Conservation (phyloP, 1,140 invertebrate species). For the Apis laboriosa region DNA sequence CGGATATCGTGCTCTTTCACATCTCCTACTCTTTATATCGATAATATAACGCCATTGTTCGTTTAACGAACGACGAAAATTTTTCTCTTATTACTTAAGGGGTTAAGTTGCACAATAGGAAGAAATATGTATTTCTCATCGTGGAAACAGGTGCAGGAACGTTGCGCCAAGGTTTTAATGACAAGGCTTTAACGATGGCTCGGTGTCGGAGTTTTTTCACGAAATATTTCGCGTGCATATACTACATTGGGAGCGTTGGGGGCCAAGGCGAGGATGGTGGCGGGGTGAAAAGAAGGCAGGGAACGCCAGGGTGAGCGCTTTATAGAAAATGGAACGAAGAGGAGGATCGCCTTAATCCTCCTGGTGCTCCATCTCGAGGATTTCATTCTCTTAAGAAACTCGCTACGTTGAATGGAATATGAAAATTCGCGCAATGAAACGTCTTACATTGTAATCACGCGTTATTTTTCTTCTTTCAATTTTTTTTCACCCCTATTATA, state of each 20-base stretch:
- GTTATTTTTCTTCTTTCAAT: not conserved
- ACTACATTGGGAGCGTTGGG: not conserved
- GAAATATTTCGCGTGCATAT: not conserved
- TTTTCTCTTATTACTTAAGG: too few relatives aligned
- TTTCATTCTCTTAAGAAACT: constrained; percentile 48
- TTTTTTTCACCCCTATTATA: not conserved
- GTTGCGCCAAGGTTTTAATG: not conserved
- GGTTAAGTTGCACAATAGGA: too few relatives aligned
- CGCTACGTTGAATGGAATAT: constrained; percentile 36
- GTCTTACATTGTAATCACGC: not conserved
- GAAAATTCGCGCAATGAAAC: constrained; percentile 48
- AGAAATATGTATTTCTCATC: not conserved
- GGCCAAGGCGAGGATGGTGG: too few relatives aligned
- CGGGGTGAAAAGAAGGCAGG: not conserved
- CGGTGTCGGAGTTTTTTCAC: not conserved
- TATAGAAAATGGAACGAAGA: constrained; percentile 44
- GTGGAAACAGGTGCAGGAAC: not conserved
- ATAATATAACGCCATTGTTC: too few relatives aligned
- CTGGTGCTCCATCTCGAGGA: constrained; percentile 3
- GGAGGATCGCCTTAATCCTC: constrained; percentile 33
- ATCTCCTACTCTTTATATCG: too few relatives aligned
- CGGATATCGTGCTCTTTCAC: too few relatives aligned
- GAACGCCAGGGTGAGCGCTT: constrained; percentile 11
- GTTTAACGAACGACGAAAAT: too few relatives aligned
- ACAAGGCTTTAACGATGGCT: not conserved